Evolutionary conservation across 2,797 vertebrate species (phyloP).

Genomic region (Sebastes taczanowskii): DNA sequence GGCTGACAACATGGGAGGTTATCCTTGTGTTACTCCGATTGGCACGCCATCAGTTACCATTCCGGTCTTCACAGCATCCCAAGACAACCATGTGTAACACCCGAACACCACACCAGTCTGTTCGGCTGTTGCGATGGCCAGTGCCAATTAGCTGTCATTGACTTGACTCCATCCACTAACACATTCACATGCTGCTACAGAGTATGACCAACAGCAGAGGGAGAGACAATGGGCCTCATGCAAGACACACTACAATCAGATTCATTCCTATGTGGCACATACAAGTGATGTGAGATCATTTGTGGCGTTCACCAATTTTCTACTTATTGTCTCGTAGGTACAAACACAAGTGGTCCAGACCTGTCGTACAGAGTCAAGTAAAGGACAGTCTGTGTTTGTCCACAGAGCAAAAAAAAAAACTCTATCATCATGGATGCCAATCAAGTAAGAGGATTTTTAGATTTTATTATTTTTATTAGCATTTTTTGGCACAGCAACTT

Average conservation of each 20-base stretch:
- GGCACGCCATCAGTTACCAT: neutral
- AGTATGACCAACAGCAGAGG: neutral
- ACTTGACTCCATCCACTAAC: neutral
- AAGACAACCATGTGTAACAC: neutral
- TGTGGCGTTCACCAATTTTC: neutral
- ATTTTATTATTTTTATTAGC: neutral
- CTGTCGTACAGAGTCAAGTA: neutral
- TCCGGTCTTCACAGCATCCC: neutral
- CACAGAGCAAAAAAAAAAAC: neutral
- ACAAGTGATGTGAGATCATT: neutral
- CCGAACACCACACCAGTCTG: neutral
- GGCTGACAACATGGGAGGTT: conserved; percentile 7
- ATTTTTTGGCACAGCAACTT: neutral
- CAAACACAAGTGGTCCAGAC: neutral
- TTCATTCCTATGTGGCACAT: neutral
- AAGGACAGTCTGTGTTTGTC: neutral
- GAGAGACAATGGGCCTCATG: neutral
- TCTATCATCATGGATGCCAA: neutral
- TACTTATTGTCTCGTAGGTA: neutral
- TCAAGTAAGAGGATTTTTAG: neutral
- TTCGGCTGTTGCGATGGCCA: neutral
- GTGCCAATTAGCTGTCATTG: too few species aligned
- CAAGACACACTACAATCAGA: neutral
- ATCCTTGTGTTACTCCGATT: conserved; percentile 7
- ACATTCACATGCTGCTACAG: neutral